phyloP scores from a whole-genome alignment of 2,888 invertebrate genomes.

The Anthrax anthrax region DNA sequence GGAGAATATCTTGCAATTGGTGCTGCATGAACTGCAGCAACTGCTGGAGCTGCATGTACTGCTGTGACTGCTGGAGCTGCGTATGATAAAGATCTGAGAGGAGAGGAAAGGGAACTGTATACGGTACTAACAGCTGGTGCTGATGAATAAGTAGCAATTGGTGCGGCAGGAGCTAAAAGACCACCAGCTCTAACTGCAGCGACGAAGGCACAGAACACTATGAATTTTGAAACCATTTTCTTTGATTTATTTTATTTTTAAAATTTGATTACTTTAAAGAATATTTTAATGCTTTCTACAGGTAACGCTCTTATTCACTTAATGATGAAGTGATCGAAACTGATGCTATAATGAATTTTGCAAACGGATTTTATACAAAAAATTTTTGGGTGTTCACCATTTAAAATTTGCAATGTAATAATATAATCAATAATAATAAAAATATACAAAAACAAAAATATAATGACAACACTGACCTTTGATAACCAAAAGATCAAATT shows the following conservation, averaged over 20 bases:
- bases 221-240: conserved; percentile 35
- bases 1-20: conserved; percentile 14
- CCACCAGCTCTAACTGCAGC: conserved; percentile 47
- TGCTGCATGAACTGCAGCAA: conserved; percentile 10
- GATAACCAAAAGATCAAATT: background rate
- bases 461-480: background rate
- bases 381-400: background rate
- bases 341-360: conserved; percentile 6
- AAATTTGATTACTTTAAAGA: background rate
- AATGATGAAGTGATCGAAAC: conserved; percentile 11
- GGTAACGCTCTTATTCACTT: conserved; percentile 6
- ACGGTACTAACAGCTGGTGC: conserved; percentile 20
- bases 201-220: conserved; percentile 43
- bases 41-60: conserved; percentile 14
- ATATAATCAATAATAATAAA: background rate
- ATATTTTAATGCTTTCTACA: no score
- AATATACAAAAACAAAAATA: background rate
- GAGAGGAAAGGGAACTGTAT: conserved; percentile 15
- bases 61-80: conserved; percentile 18
- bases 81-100: conserved; percentile 15
- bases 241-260: background rate
- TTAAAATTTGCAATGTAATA: background rate
- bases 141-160: conserved; percentile 34
- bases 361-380: conserved; percentile 8
- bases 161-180: conserved; percentile 30